These are phyloP conservation scores for Catharus ustulatus DNA, from an alignment of 2,797 vertebrate genomes.

Conservation along the genomic window DNA sequence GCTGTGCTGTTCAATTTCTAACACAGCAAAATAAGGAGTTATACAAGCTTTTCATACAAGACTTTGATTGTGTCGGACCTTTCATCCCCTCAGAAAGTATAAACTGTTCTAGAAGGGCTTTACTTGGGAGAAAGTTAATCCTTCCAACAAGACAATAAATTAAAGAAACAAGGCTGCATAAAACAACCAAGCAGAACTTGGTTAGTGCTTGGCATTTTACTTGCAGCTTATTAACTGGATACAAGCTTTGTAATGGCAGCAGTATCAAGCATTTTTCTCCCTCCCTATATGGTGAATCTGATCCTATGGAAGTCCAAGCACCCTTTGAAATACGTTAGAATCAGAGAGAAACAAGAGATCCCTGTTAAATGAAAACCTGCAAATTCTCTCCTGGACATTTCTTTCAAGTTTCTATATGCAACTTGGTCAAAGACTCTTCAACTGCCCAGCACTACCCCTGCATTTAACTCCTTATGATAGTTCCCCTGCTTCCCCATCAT, in stretches of 20 bases:
- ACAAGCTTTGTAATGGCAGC: background rate
- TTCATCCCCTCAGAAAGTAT: background rate
- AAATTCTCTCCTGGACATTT: background rate
- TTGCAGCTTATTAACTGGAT: background rate
- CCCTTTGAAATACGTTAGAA: background rate
- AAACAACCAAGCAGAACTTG: background rate
- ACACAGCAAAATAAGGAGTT: background rate
- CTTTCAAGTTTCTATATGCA: background rate
- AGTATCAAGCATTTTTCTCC: background rate
- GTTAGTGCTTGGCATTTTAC: background rate
- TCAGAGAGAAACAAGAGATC: background rate
- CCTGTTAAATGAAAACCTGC: background rate
- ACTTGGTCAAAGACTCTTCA: background rate
- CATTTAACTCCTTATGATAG: background rate
- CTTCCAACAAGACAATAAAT: slow-evolving; percentile 2
- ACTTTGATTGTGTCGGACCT: background rate
- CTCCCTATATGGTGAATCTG: background rate
- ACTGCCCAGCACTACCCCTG: background rate
- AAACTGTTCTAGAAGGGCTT: background rate
- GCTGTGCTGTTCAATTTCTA: background rate
- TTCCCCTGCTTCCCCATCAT: background rate
- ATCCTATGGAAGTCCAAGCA: background rate
- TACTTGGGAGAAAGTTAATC: background rate
- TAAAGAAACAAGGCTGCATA: background rate
- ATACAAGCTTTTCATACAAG: background rate